Evolutionary conservation across 2,888 invertebrate genomes (phyloP).

Genomic region (Tetrapedia diversipes): DNA sequence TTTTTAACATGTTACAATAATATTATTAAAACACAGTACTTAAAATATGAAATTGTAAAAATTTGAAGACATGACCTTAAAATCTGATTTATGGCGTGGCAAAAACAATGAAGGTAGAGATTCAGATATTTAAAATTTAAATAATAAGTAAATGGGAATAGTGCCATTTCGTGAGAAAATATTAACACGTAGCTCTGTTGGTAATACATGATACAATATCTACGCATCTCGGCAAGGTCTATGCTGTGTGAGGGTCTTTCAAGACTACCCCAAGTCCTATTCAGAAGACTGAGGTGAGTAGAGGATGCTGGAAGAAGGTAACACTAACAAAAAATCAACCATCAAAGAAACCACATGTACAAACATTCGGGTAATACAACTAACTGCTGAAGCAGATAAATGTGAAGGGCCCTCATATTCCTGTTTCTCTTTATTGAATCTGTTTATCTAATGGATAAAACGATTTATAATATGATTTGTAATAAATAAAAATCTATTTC

Average conservation of each 20-base stretch:
- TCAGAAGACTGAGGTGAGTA: constrained; percentile 82
- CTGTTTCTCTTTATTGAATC: constrained; percentile 58
- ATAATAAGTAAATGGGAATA: constrained; percentile 81
- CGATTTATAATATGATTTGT: constrained; percentile 28
- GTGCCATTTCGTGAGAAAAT: constrained; percentile 83
- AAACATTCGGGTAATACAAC: constrained; percentile 67
- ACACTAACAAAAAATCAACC: constrained; percentile 76
- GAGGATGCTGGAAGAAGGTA: constrained; percentile 82
- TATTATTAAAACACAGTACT: not conserved
- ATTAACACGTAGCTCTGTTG: constrained; percentile 83
- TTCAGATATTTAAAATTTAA: constrained; percentile 71
- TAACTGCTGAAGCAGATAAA: constrained; percentile 67
- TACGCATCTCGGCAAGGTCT: constrained; percentile 83
- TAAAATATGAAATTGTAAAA: not conserved
- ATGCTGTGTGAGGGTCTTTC: constrained; percentile 83
- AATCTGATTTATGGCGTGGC: constrained; percentile 40
- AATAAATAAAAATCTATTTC: constrained; percentile 36
- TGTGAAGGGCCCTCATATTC: constrained; percentile 65
- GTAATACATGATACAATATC: constrained; percentile 83
- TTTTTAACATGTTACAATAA: not conserved
- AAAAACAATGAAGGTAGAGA: constrained; percentile 61
- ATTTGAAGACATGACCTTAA: constrained; percentile 57
- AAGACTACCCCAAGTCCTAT: constrained; percentile 83
- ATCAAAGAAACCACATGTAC: constrained; percentile 70
- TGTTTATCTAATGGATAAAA: constrained; percentile 40